A percentile compares a stretch with the other conserved stretches of the same genome.
These are phyloP conservation scores for Rhynchopsitta pachyrhyncha DNA, from an alignment of 2,113 vertebrate genomes.

Conservation along the genomic window DNA sequence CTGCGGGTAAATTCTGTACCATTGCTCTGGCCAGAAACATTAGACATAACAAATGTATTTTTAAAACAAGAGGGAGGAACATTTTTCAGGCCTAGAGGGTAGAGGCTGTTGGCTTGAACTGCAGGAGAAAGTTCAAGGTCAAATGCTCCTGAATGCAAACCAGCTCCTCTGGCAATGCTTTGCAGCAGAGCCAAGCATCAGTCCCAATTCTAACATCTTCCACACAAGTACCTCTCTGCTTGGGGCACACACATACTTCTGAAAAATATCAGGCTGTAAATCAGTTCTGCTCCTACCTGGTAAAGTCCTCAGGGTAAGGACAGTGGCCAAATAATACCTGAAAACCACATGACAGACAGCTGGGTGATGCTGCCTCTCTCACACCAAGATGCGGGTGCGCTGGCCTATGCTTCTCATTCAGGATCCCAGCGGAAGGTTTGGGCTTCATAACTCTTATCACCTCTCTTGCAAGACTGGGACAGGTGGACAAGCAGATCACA, in stretches of 20 bases:
- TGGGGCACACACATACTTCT: neutral
- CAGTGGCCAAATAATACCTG: neutral
- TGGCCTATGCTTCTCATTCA: neutral
- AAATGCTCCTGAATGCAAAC: neutral
- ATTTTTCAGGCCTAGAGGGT: constrained; percentile 28
- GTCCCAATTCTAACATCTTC: neutral
- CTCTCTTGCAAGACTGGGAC: neutral
- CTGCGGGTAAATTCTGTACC: neutral
- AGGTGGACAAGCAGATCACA: neutral
- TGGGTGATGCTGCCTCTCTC: neutral
- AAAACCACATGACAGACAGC: neutral
- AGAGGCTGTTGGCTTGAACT: constrained; percentile 30
- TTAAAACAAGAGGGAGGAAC: constrained; percentile 25
- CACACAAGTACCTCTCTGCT: neutral
- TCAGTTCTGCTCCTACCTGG: neutral
- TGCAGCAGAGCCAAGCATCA: neutral
- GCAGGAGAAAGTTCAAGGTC: constrained; percentile 42
- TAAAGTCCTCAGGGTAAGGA: neutral
- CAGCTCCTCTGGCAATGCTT: neutral
- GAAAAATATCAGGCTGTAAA: neutral
- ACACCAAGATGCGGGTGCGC: neutral
- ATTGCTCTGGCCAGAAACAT: constrained; percentile 12
- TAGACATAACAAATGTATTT: constrained; percentile 61
- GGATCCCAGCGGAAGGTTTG: neutral
- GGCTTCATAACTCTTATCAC: neutral